phyloP scores from a whole-genome alignment of 2,888 invertebrate genomes.

The Drosophila setosimentum region DNA sequence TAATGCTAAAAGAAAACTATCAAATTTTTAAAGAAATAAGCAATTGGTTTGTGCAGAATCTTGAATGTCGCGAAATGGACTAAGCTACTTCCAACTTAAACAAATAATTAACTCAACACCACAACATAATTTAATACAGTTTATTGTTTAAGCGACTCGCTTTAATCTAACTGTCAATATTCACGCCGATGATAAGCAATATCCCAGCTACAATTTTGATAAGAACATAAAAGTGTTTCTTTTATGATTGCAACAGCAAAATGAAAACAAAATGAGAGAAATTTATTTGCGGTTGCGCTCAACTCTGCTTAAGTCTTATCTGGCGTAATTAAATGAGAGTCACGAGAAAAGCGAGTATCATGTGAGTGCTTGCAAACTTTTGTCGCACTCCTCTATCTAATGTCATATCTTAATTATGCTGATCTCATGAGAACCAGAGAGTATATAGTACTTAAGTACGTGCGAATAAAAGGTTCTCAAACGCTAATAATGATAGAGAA shows the following conservation, averaged over 20 bases:
- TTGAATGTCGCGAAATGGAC: background rate
- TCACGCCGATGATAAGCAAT: constrained; percentile 9
- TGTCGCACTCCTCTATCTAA: background rate
- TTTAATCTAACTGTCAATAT: constrained; percentile 16
- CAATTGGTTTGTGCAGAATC: background rate
- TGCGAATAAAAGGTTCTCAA: background rate
- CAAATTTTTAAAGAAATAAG: background rate
- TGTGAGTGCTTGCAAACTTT: too few relatives aligned
- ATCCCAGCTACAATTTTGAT: background rate
- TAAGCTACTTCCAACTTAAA: background rate
- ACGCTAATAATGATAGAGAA: background rate
- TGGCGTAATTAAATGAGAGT: constrained; percentile 1
- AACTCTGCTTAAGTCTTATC: constrained; percentile 17
- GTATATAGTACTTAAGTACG: background rate
- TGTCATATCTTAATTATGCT: constrained; percentile 14
- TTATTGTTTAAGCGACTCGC: background rate
- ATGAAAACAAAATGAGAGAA: constrained; percentile 14
- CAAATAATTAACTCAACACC: constrained; percentile 12
- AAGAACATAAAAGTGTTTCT: constrained; percentile 8
- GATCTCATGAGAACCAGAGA: background rate
- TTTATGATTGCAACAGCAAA: background rate
- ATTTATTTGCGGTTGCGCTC: constrained; percentile 5
- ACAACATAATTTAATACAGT: background rate
- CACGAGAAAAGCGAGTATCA: constrained; percentile 1
- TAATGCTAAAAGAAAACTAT: background rate